Percentiles rank a stretch among this genome's conserved stretches.
Evolutionary conservation across 35 echinoderm and acorn worm species (phyloP).

Genomic region (Chiridota heheva): DNA sequence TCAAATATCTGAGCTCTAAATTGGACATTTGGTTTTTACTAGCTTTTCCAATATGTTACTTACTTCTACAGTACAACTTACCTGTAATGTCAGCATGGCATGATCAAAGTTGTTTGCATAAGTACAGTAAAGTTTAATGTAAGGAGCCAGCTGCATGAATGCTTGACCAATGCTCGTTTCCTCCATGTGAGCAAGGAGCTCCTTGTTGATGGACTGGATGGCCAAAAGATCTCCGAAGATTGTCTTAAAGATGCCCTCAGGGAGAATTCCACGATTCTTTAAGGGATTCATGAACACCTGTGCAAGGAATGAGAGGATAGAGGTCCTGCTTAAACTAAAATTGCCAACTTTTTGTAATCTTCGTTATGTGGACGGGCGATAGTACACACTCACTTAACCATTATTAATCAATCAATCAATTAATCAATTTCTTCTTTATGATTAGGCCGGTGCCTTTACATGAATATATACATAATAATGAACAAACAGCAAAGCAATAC

Average conservation of each 20-base stretch:
- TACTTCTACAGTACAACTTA: no score
- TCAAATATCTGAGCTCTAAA: no score
- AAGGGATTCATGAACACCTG: constrained; percentile 79
- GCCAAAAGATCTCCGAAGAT: constrained; percentile 87
- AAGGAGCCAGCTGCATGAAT: constrained; percentile 83
- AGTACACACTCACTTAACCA: neutral
- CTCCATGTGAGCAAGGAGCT: constrained; percentile 86
- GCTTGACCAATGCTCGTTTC: constrained; percentile 73
- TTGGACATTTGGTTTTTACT: no score
- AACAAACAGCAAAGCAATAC: no score
- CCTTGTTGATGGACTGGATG: constrained; percentile 86
- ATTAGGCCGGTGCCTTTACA: no score
- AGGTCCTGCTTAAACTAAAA: neutral
- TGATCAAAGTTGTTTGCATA: constrained; percentile 98
- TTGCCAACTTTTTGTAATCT: neutral
- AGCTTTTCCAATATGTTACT: no score
- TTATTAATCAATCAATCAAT: no score
- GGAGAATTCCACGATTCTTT: constrained; percentile 55
- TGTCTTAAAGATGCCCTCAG: constrained; percentile 53
- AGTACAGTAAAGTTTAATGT: constrained; percentile 80
- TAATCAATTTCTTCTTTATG: neutral
- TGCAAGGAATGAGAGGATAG: neutral
- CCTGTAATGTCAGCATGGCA: constrained; percentile 75
- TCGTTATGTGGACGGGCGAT: neutral
- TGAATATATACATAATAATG: no score